Evolutionary conservation across 2,888 invertebrate genomes (phyloP).

Genomic region (Seladonia tumulorum): DNA sequence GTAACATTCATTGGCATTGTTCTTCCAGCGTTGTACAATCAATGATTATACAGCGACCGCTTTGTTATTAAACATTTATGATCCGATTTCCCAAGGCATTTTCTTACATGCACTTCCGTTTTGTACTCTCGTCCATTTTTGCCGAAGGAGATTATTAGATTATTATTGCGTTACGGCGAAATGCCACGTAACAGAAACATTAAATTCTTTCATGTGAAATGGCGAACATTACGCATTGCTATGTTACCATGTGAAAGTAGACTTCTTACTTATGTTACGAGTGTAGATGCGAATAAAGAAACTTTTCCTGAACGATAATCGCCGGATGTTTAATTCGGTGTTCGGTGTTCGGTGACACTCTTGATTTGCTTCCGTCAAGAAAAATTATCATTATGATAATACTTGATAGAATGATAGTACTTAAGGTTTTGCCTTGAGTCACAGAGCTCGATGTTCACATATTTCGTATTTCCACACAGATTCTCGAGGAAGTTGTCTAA

Average conservation of each 20-base stretch:
- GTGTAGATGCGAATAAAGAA: not conserved
- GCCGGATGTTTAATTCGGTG: not conserved
- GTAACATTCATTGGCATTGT: not conserved
- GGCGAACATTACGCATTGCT: not conserved
- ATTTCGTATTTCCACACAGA: not conserved
- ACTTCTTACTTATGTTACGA: not conserved
- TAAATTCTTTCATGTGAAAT: slow-evolving; percentile 4
- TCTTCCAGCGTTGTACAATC: not conserved
- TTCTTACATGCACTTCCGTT: not conserved
- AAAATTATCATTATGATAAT: not conserved
- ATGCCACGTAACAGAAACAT: not conserved
- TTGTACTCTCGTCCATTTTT: not conserved
- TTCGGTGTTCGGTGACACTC: too few species aligned
- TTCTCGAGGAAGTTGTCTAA: slow-evolving; percentile 43
- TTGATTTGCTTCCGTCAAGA: not conserved
- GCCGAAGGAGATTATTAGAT: not conserved
- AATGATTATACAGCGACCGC: too few species aligned
- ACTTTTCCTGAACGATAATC: slow-evolving; percentile 3
- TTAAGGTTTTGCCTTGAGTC: not conserved
- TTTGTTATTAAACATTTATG: not conserved
- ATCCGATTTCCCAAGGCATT: not conserved
- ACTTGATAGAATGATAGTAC: not conserved
- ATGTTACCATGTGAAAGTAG: not conserved
- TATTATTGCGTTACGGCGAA: not conserved
- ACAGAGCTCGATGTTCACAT: slow-evolving; percentile 1